These are phyloP conservation scores for Torymus texanus DNA, from an alignment of 2,888 invertebrate species.

Conservation along the genomic window DNA sequence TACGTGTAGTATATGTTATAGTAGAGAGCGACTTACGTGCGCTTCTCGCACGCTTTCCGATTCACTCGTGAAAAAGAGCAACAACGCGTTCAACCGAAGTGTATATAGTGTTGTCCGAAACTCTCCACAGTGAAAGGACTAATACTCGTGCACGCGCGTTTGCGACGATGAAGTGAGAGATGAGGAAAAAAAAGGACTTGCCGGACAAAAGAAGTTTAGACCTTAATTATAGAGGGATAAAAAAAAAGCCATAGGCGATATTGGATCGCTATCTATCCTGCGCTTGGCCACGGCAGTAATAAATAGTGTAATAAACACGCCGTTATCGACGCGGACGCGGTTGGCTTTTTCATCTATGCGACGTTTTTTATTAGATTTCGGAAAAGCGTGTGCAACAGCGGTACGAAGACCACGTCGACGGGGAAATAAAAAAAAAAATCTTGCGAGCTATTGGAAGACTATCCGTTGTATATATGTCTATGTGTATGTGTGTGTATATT, in stretches of 20 bases:
- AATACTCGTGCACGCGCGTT: too few species aligned
- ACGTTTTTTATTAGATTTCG: neutral
- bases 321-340: constrained; percentile 1
- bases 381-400: too few species aligned
- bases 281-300: neutral
- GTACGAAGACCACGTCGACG: too few species aligned
- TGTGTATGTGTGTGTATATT: too few species aligned
- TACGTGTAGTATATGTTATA: too few species aligned
- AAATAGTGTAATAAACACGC: constrained; percentile 25
- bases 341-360: neutral
- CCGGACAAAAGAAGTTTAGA: constrained; percentile 25
- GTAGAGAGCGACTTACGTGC: neutral
- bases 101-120: neutral
- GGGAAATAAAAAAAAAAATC: too few species aligned
- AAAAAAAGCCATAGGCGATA: constrained; percentile 5
- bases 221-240: constrained; percentile 25
- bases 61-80: constrained; percentile 35
- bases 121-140: constrained; percentile 38
- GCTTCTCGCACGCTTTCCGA: constrained; percentile 23
- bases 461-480: too few species aligned
- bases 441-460: too few species aligned
- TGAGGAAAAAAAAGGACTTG: too few species aligned
- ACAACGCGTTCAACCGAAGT: neutral
- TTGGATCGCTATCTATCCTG: constrained; percentile 13
- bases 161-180: too few species aligned